Percentiles rank a stretch among this genome's conserved stretches.
phyloP scores from a whole-genome alignment of 2,797 vertebrate genomes.

The Agapornis canus region DNA sequence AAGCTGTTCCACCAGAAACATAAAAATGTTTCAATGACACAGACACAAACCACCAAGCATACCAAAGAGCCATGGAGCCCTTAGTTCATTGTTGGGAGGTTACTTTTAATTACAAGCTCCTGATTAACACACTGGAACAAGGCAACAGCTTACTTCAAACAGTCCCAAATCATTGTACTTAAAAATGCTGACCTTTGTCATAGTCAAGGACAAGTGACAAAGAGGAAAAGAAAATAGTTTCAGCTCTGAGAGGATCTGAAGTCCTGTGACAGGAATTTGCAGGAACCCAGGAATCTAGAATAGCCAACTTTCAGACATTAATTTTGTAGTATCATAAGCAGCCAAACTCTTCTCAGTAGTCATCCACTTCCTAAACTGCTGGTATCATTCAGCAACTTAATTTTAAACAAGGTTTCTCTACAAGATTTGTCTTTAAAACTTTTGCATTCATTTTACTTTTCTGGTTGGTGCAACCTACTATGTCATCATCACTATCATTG shows the following conservation, averaged over 20 bases:
- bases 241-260: not conserved
- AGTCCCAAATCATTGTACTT: not conserved
- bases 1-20: not conserved
- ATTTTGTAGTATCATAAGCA: not conserved
- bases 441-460: not conserved
- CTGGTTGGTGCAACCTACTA: not conserved
- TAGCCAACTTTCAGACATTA: not conserved
- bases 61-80: not conserved
- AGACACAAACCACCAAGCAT: not conserved
- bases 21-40: not conserved
- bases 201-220: not conserved
- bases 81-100: not conserved
- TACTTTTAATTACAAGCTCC: conserved; percentile 43
- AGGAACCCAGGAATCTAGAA: not conserved
- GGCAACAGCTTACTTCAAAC: conserved; percentile 24
- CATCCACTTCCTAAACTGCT: not conserved
- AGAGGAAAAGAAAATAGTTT: not conserved
- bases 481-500: not conserved
- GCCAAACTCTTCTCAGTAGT: not conserved
- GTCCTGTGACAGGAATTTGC: not conserved
- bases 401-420: not conserved
- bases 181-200: conserved; percentile 6
- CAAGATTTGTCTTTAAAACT: not conserved
- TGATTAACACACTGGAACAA: conserved; percentile 45
- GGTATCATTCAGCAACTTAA: not conserved